Evolutionary conservation across 2,113 vertebrate species (phyloP).

Genomic region (Lepus europaeus): DNA sequence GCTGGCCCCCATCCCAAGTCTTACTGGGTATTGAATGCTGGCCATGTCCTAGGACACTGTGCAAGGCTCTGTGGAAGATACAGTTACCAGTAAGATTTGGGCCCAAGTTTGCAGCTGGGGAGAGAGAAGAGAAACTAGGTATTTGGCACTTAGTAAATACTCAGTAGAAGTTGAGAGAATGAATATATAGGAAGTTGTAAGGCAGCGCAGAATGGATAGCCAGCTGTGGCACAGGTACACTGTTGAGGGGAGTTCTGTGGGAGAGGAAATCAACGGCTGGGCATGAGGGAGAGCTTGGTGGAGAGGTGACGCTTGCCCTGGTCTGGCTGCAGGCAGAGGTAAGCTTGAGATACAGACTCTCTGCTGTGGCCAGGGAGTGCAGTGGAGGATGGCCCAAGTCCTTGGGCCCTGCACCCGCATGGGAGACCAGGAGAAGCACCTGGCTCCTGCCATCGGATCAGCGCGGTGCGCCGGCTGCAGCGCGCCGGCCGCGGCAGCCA

Average conservation of each 20-base stretch:
- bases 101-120: neutral
- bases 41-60: neutral
- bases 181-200: neutral
- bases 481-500: too few relatives aligned
- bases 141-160: neutral
- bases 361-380: too few relatives aligned
- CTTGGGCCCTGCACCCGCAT: too few relatives aligned
- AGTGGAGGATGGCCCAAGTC: too few relatives aligned
- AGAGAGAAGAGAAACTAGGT: neutral
- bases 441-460: too few relatives aligned
- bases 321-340: neutral
- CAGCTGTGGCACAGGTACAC: neutral
- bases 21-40: neutral
- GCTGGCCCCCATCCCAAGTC: neutral
- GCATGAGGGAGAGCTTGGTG: neutral
- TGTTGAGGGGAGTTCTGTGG: neutral
- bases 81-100: neutral
- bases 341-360: neutral
- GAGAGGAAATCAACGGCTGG: neutral
- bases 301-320: slow-evolving; percentile 10
- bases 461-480: too few relatives aligned
- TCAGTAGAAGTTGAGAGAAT: neutral
- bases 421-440: too few relatives aligned
- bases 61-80: neutral
- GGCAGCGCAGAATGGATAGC: neutral